These are phyloP conservation scores for Peribatodes rhomboidaria DNA, from an alignment of 2,888 invertebrate species.

Conservation along the genomic window DNA sequence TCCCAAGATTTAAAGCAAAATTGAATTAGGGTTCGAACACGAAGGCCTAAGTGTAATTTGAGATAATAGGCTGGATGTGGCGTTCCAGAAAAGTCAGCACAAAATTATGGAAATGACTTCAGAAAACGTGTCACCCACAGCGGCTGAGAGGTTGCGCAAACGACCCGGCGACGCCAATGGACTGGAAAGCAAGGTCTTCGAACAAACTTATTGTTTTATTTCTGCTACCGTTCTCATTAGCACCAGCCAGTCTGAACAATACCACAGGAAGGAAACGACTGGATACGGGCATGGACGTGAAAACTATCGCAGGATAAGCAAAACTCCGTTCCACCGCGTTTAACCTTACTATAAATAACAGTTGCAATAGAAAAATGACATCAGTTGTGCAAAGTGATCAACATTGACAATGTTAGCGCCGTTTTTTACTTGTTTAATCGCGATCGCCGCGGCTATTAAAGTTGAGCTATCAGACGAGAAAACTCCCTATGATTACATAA, in stretches of 20 bases:
- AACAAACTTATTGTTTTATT: constrained; percentile 79
- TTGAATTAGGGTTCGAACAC: neutral
- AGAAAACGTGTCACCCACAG: constrained; percentile 77
- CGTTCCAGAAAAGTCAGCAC: constrained; percentile 52
- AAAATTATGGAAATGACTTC: constrained; percentile 56
- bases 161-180: constrained; percentile 80
- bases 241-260: constrained; percentile 82
- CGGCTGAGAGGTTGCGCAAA: constrained; percentile 72
- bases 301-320: constrained; percentile 79
- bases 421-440: constrained; percentile 62
- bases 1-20: neutral
- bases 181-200: constrained; percentile 86
- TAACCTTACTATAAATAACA: constrained; percentile 82
- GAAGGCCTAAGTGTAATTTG: neutral
- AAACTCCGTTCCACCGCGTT: constrained; percentile 79
- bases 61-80: constrained; percentile 14
- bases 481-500: constrained; percentile 81
- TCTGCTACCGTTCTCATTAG: constrained; percentile 79
- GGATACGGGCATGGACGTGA: constrained; percentile 71
- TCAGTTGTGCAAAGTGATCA: constrained; percentile 76
- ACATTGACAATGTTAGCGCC: constrained; percentile 71
- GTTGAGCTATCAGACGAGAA: constrained; percentile 75
- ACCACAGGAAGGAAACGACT: constrained; percentile 84
- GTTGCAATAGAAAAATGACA: constrained; percentile 76
- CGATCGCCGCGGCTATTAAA: constrained; percentile 63